A percentile compares a stretch with the other conserved stretches of the same genome.
Conservation (phyloP, 2,797 vertebrate species). For the Typhlichthys eigenmanni region DNA sequence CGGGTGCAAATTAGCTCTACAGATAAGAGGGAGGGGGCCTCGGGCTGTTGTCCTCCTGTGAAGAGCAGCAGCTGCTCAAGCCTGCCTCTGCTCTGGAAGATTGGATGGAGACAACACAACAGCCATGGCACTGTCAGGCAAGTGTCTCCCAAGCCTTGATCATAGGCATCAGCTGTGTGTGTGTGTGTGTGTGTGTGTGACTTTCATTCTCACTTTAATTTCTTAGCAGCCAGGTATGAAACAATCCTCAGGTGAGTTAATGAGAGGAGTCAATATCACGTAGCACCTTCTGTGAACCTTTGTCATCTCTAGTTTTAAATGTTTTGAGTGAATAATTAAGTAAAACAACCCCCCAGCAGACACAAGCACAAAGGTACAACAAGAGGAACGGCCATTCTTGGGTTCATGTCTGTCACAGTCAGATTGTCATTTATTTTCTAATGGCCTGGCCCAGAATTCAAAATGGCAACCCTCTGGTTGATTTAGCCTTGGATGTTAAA, state of each 20-base stretch:
- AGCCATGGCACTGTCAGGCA: constrained; percentile 35
- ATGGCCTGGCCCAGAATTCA: too few species aligned
- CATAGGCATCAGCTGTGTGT: constrained; percentile 17
- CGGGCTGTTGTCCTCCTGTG: constrained; percentile 39
- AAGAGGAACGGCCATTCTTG: too few species aligned
- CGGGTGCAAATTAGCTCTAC: constrained; percentile 41
- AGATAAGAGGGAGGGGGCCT: constrained; percentile 44
- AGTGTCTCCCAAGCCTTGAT: constrained; percentile 40
- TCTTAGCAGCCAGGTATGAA: constrained; percentile 19
- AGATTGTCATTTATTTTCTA: too few species aligned
- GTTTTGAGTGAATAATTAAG: too few species aligned
- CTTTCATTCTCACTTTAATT: constrained; percentile 1
- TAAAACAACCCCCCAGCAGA: too few species aligned
- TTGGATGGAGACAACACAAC: constrained; percentile 40
- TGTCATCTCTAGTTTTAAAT: too few species aligned
- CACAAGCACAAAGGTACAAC: too few species aligned
- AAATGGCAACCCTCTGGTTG: too few species aligned
- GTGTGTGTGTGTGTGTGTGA: too few species aligned
- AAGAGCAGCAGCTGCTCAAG: constrained; percentile 48
- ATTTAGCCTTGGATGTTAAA: constrained; percentile 64
- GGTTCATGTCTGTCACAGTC: too few species aligned
- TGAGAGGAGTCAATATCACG: too few species aligned
- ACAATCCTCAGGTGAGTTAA: not conserved
- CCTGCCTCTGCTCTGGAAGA: constrained; percentile 39
- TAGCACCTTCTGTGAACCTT: too few species aligned